Evolutionary conservation across 2,888 invertebrate species (phyloP).

Genomic region (Lepidochitona cinerea): DNA sequence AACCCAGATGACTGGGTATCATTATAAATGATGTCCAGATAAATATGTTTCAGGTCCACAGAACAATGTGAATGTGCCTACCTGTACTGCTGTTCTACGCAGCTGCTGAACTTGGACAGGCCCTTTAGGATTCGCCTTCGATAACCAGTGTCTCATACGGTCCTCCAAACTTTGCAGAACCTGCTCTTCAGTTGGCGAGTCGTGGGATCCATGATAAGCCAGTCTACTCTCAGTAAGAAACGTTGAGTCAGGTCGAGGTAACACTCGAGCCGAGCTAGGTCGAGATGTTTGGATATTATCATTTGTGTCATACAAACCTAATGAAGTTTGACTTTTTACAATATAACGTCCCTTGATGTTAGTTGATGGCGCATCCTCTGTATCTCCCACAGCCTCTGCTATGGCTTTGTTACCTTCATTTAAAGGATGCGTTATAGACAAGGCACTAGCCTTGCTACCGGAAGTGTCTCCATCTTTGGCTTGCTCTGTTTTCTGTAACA

Average conservation of each 20-base stretch:
- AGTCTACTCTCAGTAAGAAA: not conserved
- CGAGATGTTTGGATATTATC: not conserved
- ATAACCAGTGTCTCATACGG: conserved; percentile 56
- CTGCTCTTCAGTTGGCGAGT: conserved; percentile 44
- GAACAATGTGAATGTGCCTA: conserved; percentile 16
- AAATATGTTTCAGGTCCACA: no score
- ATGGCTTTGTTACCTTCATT: not conserved
- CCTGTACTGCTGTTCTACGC: conserved; percentile 43
- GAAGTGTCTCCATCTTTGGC: not conserved
- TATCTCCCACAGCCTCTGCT: not conserved
- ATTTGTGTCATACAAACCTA: not conserved
- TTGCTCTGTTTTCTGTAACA: not conserved
- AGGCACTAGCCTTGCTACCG: not conserved
- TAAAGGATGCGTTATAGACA: not conserved
- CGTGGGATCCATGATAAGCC: conserved; percentile 20
- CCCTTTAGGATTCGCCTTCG: conserved; percentile 47
- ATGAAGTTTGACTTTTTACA: not conserved
- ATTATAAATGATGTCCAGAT: no score
- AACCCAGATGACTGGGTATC: no score
- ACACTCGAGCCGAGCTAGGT: not conserved
- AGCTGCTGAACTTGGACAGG: conserved; percentile 50
- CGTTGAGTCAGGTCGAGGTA: not conserved
- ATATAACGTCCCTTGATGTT: not conserved
- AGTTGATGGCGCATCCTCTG: not conserved
- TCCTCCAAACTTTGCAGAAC: conserved; percentile 52